Evolutionary conservation across 2,888 invertebrate genomes (phyloP), one percentile per base, ranked within the genome.

Genomic region (Lepetodrilus schrolli): DNA sequence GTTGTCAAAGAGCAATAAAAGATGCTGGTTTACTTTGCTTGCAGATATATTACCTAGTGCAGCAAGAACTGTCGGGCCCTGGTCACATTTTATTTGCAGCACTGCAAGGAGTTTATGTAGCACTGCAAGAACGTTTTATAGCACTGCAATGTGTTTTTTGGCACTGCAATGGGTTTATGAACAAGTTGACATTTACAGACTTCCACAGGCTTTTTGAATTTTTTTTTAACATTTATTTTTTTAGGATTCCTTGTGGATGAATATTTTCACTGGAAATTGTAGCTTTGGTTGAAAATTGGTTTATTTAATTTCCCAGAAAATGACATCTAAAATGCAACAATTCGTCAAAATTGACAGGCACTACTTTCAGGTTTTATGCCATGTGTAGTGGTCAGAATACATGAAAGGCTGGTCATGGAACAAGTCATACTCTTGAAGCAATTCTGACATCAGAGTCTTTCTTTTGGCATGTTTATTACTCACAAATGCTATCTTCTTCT

Each of bases 1-100:
- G 21, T 43, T 68, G 68, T 68, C 68, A 68, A 23, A 68, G 13
- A 17, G 47, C 47, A 68, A 47, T 68, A 47, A 68, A 47, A 21
- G n/a, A 30, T 30, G n/a, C 23, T 43, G 43, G n/a, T 43, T 43
- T 43, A 43, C 43, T 43, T 43, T 43, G 43, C 43, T 17, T 43
- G 43, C 43, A 43, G n/a, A 43, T 13, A 43, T 17, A 43, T 43
- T 43, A 43, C 43, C 43, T 17, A 43, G 43, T 8, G 43, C n/a
- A 17, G 43, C 43, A 43, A 17, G 43, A 43, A 43, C 43, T 43
- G 43, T 17, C 13, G 43, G 43, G 17, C n/a, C 43, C 43, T 43
- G 43, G 43, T 43, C n/a, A 13, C n/a, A 43, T 43, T 43, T 43
- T 43, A 43, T 43, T 13, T 43, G 13, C 43, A 43, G n/a, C n/a